These are phyloP conservation scores for Ceratosolen solmsi DNA, from an alignment of 1,140 invertebrate genomes.

Conservation along the genomic window DNA sequence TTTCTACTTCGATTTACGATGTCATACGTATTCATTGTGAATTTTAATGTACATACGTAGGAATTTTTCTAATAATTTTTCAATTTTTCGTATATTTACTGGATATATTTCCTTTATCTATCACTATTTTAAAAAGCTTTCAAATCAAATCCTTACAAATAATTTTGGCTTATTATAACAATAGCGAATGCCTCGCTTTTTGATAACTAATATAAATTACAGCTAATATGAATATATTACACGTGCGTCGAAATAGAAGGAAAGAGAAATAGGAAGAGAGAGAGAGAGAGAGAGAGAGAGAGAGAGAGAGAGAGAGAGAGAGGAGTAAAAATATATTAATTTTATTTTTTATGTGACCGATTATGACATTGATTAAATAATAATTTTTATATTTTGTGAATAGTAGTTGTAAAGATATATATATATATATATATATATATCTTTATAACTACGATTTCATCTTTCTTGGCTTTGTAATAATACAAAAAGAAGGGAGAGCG, in stretches of 20 bases:
- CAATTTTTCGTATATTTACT: too few species aligned
- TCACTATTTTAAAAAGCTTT: neutral
- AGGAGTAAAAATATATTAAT: too few species aligned
- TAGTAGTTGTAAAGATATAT: neutral
- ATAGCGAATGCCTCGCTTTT: too few species aligned
- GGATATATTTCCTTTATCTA: neutral
- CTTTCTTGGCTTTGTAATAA: neutral
- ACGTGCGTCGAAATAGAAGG: too few species aligned
- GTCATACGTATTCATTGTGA: too few species aligned
- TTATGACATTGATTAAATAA: neutral
- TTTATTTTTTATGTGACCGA: too few species aligned
- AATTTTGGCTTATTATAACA: neutral
- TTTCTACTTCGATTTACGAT: neutral
- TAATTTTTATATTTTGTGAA: neutral
- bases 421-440: neutral
- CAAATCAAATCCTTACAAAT: neutral
- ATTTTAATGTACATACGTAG: neutral
- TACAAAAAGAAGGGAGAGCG: conserved; percentile 1
- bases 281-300: neutral
- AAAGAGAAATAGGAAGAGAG: neutral
- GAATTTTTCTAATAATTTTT: neutral
- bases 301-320: too few species aligned
- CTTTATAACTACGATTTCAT: neutral
- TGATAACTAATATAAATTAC: too few species aligned
- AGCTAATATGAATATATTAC: too few species aligned